Conservation (phyloP, 1,140 invertebrate genomes). For the Idris sp. region DNA sequence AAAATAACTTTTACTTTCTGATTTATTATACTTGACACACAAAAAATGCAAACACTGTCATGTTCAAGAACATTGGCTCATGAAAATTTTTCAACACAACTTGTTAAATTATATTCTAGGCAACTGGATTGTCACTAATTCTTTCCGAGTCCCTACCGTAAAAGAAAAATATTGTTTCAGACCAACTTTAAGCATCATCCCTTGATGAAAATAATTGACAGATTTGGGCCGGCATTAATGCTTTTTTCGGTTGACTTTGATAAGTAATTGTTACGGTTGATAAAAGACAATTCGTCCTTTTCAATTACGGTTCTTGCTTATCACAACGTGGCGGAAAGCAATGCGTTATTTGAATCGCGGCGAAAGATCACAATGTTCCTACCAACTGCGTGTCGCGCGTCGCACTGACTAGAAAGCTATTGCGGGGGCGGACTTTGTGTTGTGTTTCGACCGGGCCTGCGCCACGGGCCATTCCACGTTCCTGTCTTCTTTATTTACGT, state of each 20-base stretch:
- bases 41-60: no score
- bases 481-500: constrained; percentile 38
- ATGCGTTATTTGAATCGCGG: constrained; percentile 53
- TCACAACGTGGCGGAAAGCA: constrained; percentile 15
- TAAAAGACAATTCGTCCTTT: no score
- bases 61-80: no score
- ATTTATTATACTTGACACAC: no score
- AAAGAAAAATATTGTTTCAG: constrained; percentile 54
- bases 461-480: constrained; percentile 19
- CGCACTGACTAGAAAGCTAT: constrained; percentile 66
- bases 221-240: constrained; percentile 26
- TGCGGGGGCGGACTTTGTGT: constrained; percentile 64
- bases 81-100: no score
- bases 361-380: constrained; percentile 70
- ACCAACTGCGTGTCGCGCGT: constrained; percentile 72
- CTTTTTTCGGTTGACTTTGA: no score
- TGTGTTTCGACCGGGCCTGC: constrained; percentile 58
- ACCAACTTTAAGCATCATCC: constrained; percentile 45
- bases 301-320: no score
- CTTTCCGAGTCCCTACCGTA: constrained; percentile 31
- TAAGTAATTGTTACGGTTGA: no score
- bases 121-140: no score
- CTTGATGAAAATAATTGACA: constrained; percentile 11
- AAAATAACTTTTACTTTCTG: no score
- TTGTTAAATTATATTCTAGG: no score